Percentiles rank a stretch among this genome's conserved stretches.
These are phyloP conservation scores for Trichonephila clavipes DNA, from an alignment of 1,140 invertebrate genomes.

Conservation along the genomic window DNA sequence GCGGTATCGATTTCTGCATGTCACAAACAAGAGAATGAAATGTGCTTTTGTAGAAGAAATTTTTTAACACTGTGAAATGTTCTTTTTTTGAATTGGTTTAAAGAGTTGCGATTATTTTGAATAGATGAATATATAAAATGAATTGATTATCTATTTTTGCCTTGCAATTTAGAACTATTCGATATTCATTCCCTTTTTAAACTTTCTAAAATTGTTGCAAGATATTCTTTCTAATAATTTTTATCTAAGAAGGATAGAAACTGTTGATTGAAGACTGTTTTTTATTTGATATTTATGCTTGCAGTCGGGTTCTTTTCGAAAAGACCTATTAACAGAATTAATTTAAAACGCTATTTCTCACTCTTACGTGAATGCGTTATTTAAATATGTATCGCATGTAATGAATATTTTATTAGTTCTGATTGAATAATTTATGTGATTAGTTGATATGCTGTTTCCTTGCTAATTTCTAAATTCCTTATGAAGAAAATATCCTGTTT, in stretches of 20 bases:
- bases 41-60: neutral
- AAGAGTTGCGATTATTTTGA: conserved; percentile 37
- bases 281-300: too few species aligned
- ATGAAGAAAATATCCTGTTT: too few species aligned
- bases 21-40: conserved; percentile 31
- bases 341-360: too few species aligned
- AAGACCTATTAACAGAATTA: too few species aligned
- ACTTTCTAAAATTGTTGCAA: neutral
- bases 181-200: conserved; percentile 34
- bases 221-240: neutral
- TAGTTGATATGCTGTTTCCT: too few species aligned
- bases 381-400: too few species aligned
- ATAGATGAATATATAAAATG: conserved; percentile 42
- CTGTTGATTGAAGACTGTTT: neutral
- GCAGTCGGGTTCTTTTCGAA: too few species aligned
- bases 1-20: conserved; percentile 3
- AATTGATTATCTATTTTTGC: conserved; percentile 38
- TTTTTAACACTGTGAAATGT: conserved; percentile 28
- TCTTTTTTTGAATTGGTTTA: neutral
- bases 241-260: neutral
- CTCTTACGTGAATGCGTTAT: too few species aligned
- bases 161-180: conserved; percentile 19
- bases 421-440: too few species aligned
- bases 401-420: too few species aligned
- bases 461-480: too few species aligned